A percentile compares a stretch with the other conserved stretches of the same genome.
phyloP scores from a whole-genome alignment of 2,113 vertebrate species.

The Tyto alba region DNA sequence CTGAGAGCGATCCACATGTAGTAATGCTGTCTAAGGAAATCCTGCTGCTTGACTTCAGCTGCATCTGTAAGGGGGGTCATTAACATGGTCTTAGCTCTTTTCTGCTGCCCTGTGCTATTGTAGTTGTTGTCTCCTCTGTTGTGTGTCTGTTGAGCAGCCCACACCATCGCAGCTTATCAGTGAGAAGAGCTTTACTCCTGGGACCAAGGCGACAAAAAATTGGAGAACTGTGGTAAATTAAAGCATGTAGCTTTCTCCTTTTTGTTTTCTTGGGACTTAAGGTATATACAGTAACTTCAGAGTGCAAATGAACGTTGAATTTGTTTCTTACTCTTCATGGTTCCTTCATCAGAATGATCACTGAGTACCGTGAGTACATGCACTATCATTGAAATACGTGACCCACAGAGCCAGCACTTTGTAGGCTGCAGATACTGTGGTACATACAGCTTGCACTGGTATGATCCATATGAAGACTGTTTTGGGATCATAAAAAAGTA shows the following conservation, averaged over 20 bases:
- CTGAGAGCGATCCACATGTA: background rate
- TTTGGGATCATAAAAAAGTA: background rate
- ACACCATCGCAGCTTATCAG: background rate
- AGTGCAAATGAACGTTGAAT: background rate
- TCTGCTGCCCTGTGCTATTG: background rate
- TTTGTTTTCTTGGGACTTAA: background rate
- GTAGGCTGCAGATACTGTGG: background rate
- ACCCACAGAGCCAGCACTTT: background rate
- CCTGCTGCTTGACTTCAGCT: background rate
- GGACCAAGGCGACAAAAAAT: background rate
- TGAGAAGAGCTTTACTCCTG: background rate
- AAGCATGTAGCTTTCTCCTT: background rate
- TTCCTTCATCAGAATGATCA: background rate
- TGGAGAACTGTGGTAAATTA: background rate
- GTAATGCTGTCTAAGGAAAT: background rate
- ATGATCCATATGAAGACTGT: background rate
- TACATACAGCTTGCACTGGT: background rate
- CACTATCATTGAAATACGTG: background rate
- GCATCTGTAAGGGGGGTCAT: background rate
- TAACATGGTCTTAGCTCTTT: background rate
- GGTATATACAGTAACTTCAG: background rate
- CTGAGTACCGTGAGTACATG: background rate
- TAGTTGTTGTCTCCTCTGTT: background rate
- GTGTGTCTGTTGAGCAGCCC: background rate
- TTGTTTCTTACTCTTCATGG: background rate